A percentile compares a stretch with the other conserved stretches of the same genome.
Conservation (phyloP, 2,113 vertebrate species). For the Notarius lentiginosus region DNA sequence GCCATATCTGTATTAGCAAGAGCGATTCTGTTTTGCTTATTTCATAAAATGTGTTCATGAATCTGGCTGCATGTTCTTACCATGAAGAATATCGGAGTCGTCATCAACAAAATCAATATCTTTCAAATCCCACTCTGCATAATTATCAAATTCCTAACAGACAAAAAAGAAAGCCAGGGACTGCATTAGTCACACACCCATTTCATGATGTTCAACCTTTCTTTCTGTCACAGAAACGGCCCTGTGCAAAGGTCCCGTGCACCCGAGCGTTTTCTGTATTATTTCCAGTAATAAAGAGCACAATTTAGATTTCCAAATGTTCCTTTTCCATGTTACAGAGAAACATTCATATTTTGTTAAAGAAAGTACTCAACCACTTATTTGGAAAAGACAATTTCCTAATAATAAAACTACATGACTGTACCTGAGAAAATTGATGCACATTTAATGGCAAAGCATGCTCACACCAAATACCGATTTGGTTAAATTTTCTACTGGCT, state of each 20-base stretch:
- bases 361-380: too few relatives aligned
- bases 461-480: too few relatives aligned
- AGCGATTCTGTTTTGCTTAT: not conserved
- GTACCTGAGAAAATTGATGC: too few relatives aligned
- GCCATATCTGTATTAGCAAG: not conserved
- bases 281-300: not conserved
- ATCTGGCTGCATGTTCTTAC: slow-evolving; percentile 67
- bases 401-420: too few relatives aligned
- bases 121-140: slow-evolving; percentile 98
- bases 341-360: not conserved
- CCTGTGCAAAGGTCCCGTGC: not conserved
- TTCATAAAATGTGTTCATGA: not conserved
- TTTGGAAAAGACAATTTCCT: too few relatives aligned
- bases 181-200: not conserved
- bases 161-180: not conserved
- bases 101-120: slow-evolving; percentile 99
- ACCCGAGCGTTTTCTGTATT: not conserved
- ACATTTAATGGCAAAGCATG: too few relatives aligned
- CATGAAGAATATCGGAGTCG: slow-evolving; percentile 93
- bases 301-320: not conserved
- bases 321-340: not conserved
- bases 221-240: not conserved
- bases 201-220: not conserved
- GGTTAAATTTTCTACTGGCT: too few relatives aligned
- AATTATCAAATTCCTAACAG: slow-evolving; percentile 97